Conservation (phyloP, 2,797 vertebrate genomes). For the Rhinoraja longicauda region DNA sequence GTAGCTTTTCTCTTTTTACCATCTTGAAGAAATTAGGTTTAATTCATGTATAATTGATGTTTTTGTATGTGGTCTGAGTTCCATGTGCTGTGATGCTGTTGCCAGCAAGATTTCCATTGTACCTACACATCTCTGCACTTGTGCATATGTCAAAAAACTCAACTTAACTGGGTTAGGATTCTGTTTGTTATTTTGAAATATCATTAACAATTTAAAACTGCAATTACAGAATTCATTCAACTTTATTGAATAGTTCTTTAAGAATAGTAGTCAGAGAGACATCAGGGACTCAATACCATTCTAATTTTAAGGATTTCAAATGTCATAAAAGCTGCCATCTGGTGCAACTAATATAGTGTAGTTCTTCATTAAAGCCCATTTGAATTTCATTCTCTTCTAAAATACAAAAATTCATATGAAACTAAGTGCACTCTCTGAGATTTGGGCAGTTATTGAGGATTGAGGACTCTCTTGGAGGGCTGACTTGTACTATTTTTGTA, state of each 20-base stretch:
- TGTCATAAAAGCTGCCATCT: background rate
- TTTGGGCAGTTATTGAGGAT: background rate
- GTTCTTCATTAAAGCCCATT: background rate
- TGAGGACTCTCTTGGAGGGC: background rate
- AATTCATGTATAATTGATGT: no score
- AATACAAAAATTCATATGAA: slow-evolving; percentile 12
- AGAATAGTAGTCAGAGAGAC: background rate
- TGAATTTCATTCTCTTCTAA: background rate
- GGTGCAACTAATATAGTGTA: background rate
- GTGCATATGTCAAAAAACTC: no score
- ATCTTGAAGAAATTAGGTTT: no score
- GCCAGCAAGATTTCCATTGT: no score
- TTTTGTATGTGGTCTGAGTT: no score
- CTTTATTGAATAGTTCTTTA: background rate
- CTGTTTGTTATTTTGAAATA: background rate
- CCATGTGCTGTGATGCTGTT: no score
- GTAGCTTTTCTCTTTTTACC: no score
- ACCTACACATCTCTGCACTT: no score
- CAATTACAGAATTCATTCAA: background rate
- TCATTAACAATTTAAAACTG: background rate
- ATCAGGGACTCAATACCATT: background rate
- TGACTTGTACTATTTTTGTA: background rate
- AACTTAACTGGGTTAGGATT: background rate
- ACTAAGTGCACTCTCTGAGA: background rate
- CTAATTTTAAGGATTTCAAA: no score